Percentiles rank a stretch among this genome's conserved stretches.
phyloP scores from a whole-genome alignment of 2,113 vertebrate genomes.

The Gallinago media region DNA sequence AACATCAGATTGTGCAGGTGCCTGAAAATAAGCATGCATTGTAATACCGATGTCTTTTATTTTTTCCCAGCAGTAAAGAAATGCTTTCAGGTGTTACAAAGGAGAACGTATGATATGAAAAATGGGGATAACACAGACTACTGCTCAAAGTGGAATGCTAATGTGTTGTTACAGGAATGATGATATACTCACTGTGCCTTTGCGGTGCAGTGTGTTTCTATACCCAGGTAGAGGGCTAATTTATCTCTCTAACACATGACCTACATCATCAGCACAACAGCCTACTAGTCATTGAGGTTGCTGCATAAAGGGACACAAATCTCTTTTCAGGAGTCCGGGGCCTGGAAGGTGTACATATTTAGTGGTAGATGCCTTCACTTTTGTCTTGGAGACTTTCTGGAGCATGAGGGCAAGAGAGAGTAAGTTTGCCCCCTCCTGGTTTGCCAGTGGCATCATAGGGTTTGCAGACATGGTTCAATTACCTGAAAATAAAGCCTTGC shows the following conservation, averaged over 20 bases:
- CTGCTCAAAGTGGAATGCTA: constrained; percentile 44
- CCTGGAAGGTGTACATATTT: background rate
- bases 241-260: background rate
- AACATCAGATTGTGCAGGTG: constrained; percentile 65
- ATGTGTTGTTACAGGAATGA: background rate
- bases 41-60: constrained; percentile 32
- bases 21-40: constrained; percentile 52
- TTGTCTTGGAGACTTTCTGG: background rate
- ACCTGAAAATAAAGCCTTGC: background rate
- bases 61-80: constrained; percentile 12
- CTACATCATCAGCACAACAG: background rate
- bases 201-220: background rate
- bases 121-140: constrained; percentile 8
- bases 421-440: background rate
- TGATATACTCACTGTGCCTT: background rate
- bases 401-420: background rate
- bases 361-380: background rate
- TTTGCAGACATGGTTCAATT: background rate
- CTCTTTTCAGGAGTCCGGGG: background rate
- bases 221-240: background rate
- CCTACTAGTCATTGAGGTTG: background rate
- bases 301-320: background rate
- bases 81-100: constrained; percentile 39
- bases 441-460: background rate
- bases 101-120: constrained; percentile 32